Conservation (phyloP, 2,888 invertebrate species). For the Campoletis raptor region DNA sequence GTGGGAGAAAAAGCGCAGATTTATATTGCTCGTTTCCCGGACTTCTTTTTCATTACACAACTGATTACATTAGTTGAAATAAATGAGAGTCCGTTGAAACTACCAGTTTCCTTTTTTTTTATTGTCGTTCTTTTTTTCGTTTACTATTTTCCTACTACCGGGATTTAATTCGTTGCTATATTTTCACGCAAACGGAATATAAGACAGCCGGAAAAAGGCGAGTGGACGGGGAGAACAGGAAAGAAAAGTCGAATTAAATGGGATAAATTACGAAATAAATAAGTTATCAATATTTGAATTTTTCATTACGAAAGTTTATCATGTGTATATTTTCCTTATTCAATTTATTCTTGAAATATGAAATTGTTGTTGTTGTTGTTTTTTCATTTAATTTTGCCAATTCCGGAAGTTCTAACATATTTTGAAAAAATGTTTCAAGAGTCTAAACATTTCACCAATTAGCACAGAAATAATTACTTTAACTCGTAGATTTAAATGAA, state of each 20-base stretch:
- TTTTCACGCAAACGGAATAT: not conserved
- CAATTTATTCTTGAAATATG: not conserved
- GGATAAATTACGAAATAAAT: slow-evolving; percentile 7
- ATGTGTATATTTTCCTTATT: not conserved
- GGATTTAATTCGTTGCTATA: slow-evolving; percentile 24
- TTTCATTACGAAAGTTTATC: not conserved
- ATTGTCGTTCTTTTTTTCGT: not conserved
- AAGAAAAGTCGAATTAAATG: slow-evolving; percentile 8
- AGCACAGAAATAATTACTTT: slow-evolving; percentile 1
- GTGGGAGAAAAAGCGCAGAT: slow-evolving; percentile 5
- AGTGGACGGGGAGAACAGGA: not conserved
- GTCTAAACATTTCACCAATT: slow-evolving; percentile 32
- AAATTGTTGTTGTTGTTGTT: not conserved
- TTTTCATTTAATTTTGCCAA: not conserved
- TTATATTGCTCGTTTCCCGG: slow-evolving; percentile 20
- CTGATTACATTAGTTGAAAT: slow-evolving; percentile 50
- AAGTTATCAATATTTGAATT: not conserved
- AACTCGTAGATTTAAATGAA: slow-evolving; percentile 11
- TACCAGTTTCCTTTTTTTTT: not conserved
- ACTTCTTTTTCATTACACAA: slow-evolving; percentile 40
- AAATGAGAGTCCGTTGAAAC: slow-evolving; percentile 33
- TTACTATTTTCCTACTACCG: slow-evolving; percentile 18
- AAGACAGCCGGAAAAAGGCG: slow-evolving; percentile 3
- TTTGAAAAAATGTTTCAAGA: not conserved
- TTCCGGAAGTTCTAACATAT: slow-evolving; percentile 2